Base-by-base conservation (phyloP, 1,140 invertebrate species). In the Drosophila kurseongensis region DNA sequence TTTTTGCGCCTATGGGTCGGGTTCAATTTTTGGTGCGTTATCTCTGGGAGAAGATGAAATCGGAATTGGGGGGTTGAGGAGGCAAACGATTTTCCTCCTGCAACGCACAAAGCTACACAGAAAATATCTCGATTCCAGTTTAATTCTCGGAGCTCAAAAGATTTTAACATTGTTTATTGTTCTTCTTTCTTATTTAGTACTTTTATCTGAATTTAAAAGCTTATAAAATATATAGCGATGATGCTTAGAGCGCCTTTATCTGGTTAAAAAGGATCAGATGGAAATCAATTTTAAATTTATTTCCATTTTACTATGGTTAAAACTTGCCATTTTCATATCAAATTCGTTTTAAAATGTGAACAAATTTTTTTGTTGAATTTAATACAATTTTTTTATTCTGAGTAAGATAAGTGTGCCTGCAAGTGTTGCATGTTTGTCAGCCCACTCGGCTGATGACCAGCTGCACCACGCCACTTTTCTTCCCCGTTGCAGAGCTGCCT, bases 1-100 rank as follows among this genome's bases (percentile, higher is more conserved):
- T 44, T 61, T 18, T 29, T 32, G 18, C 44, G 48, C 48, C 40
- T 32, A 40, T 63, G 75, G 83, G 69, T 86, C 66, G 73, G 60
- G 75, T 78, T 88, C 83, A 86, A 88, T 82, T 82, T 86, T 74
- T 55, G 57, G 80, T 80, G 80, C 76, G 80, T 79, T 79, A 79
- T 74, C 61, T 74, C 16, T 18, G n/a, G 48, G 14, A 12, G 52
- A 57, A 48, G 65, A 69, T 54, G 62, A 50, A 47, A 51, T 51
- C 48, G 50, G 23, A 36, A 23, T 35, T 12, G 12, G 29, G 9
- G 57, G 5, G 42, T 23, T 40, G 23, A 16, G 9, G 54, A 38
- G 54, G 38, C 27, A 12, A 44, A 32, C 13, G n/a, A 44, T 18
- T 62, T 48, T 16, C 40, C 41, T 40, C 29, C 29, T 29, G 41